Evolutionary conservation across 1,140 invertebrate genomes (phyloP).

Genomic region (Capitella teleta): DNA sequence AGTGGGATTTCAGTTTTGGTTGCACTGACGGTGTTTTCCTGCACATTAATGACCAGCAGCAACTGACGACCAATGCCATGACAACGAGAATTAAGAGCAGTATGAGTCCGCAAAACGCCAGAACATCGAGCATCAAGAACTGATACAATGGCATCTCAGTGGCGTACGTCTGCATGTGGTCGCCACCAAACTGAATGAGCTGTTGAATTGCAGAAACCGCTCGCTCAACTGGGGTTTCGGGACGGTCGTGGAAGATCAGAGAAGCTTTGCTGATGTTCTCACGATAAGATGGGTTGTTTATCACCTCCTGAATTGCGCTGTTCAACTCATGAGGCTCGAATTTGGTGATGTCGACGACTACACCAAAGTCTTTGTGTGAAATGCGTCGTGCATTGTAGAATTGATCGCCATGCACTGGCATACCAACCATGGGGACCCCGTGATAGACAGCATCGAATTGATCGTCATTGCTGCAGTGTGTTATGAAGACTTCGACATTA

Average conservation of each 20-base stretch:
- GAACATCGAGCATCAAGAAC: conserved; percentile 20
- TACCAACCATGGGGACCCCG: conserved; percentile 7
- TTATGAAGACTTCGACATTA: conserved; percentile 20
- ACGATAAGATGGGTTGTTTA: neutral
- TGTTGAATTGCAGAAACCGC: conserved; percentile 8
- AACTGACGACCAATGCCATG: neutral
- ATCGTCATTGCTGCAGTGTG: conserved; percentile 23
- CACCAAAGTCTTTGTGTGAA: neutral
- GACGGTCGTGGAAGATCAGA: neutral
- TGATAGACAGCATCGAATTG: conserved; percentile 17
- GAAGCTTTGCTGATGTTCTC: neutral
- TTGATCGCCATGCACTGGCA: conserved; percentile 11
- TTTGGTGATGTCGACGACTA: neutral
- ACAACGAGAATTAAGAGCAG: conserved; percentile 4
- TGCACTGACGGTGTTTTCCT: no score
- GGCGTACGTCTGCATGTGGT: conserved; percentile 14
- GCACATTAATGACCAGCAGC: no score
- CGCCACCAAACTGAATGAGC: conserved; percentile 11
- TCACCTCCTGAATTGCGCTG: conserved; percentile 1
- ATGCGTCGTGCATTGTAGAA: conserved; percentile 7
- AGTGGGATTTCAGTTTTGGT: no score
- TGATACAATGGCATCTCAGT: conserved; percentile 20
- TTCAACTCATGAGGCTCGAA: conserved; percentile 2
- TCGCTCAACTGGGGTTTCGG: neutral
- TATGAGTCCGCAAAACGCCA: no score